Base-by-base conservation (phyloP, 2,113 vertebrate species). In the Amphiprion ocellaris region DNA sequence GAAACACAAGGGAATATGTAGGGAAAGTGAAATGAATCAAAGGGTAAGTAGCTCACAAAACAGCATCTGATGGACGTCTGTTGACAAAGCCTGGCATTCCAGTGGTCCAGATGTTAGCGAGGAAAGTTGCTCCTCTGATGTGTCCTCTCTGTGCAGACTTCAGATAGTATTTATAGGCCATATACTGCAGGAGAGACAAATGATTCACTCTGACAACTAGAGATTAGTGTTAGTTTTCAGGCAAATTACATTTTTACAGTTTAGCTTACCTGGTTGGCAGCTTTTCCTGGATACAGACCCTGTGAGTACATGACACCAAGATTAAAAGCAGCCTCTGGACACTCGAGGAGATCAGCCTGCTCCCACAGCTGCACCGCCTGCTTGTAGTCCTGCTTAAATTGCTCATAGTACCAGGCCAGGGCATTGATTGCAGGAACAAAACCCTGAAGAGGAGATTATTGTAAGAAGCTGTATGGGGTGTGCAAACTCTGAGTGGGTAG, bases 321-420 rank as follows among this genome's bases (percentile, higher is more conserved):
- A 83, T 96, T 96, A 61, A 95, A 78, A 41, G 95, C 91, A 33
- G 95, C 95, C 1, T 96, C 95, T 1, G 94, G 69, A 68, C 87
- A 88, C 10, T 76, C 83, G 15, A 93, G 90, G 21, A 60, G 64
- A 69, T 96, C 93, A 0, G 95, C 95, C 59, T 81, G 73, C 60
- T 96, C 94, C 95, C 95, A 96, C 70, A 94, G 89, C 83, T 92
- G 70, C 62, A 90, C 93, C 0, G 95, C 95, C 60, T 75, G 84
- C 55, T 63, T 5, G 10, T 95, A 95, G 84, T 96, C 90, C 5
- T 69, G 55, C 69, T 95, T 89, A 62, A 77, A 92, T 58, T 90
- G 82, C 83, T 96, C 94, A 15, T 95, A 94, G 80, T 95, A 96
- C 95, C 95, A 96, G 69, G 90, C 95, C 61, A 96, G 83, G 46